Evolutionary conservation across 2,113 vertebrate species (phyloP).

Genomic region (Callipepla californica): DNA sequence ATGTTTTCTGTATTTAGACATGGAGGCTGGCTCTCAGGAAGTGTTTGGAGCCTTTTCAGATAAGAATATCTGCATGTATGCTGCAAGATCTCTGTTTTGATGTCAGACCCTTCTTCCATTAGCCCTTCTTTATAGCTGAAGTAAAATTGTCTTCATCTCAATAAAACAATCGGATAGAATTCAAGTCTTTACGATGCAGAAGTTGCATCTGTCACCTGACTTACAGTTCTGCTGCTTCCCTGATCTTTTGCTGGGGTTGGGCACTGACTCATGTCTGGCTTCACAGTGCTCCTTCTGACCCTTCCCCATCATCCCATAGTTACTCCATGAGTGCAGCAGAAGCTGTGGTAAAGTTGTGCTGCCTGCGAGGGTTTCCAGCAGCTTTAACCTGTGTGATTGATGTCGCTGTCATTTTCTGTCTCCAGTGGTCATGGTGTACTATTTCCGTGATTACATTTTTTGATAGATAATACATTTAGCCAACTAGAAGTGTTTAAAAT

Average conservation of each 20-base stretch:
- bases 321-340: background rate
- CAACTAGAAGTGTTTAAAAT: constrained; percentile 8
- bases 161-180: accelerated
- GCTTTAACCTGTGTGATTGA: background rate
- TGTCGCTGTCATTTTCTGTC: background rate
- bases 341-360: background rate
- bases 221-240: background rate
- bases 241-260: background rate
- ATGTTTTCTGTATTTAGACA: background rate
- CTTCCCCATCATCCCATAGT: background rate
- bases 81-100: background rate
- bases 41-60: background rate
- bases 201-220: background rate
- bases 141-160: background rate
- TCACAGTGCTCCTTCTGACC: background rate
- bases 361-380: accelerated
- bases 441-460: background rate
- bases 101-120: background rate
- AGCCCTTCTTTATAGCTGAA: background rate
- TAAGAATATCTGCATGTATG: accelerated
- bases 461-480: background rate
- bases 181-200: background rate
- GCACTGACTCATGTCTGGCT: background rate
- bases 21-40: background rate
- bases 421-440: background rate